phyloP scores from a whole-genome alignment of 2,888 invertebrate genomes.

The Cylindroiulus punctatus region DNA sequence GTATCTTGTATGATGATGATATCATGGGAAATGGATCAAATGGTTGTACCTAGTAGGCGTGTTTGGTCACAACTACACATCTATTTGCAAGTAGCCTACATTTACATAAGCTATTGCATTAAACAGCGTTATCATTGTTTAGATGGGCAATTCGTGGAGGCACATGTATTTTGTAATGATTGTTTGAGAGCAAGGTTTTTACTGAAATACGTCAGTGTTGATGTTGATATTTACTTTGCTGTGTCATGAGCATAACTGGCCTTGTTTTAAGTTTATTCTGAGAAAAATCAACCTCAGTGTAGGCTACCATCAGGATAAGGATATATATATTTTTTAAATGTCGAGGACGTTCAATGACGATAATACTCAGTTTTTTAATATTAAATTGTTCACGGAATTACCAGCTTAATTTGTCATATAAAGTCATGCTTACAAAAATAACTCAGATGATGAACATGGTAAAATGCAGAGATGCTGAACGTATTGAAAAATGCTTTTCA shows the following conservation, averaged over 20 bases:
- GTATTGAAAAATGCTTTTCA: no score
- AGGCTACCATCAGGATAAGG: neutral
- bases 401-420: neutral
- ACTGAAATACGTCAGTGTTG: neutral
- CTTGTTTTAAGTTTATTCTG: neutral
- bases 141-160: neutral
- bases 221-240: neutral
- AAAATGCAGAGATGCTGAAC: no score
- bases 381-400: neutral
- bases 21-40: no score
- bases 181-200: neutral
- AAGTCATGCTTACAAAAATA: neutral
- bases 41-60: no score
- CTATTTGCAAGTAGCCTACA: no score
- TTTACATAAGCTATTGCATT: no score
- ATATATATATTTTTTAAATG: neutral
- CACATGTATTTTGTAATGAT: neutral
- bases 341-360: constrained; percentile 33
- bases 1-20: no score
- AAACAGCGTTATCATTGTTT: neutral
- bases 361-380: no score
- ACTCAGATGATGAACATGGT: neutral
- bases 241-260: neutral
- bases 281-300: neutral
- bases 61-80: no score